Evolutionary conservation across 2,113 vertebrate genomes (phyloP).

Genomic region (Triplophysa rosa): DNA sequence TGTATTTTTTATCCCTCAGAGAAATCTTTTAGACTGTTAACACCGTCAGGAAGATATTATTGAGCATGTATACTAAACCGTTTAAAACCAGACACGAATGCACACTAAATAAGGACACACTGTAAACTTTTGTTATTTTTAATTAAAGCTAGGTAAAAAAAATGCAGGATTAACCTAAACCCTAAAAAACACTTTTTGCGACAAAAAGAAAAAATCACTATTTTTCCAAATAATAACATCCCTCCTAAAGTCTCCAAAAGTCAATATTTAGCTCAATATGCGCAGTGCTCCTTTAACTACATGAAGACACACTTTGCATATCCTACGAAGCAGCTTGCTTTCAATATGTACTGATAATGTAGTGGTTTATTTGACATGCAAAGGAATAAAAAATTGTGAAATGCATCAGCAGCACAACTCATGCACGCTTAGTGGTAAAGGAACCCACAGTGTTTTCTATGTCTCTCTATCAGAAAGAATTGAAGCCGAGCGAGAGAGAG

Average conservation of each 20-base stretch:
- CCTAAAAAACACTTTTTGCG: not conserved
- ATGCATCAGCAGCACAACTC: not conserved
- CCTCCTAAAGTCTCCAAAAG: no score
- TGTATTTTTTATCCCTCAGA: no score
- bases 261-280: not conserved
- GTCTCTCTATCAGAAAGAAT: slow-evolving; percentile 11
- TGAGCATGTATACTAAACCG: no score
- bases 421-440: slow-evolving; percentile 37
- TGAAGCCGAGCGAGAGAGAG: slow-evolving; percentile 52
- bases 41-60: no score
- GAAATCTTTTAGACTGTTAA: no score
- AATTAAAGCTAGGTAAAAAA: not conserved
- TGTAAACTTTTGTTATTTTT: not conserved
- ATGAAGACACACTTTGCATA: not conserved
- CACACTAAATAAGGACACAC: not conserved
- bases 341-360: not conserved
- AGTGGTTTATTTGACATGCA: not conserved
- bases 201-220: no score
- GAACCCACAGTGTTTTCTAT: slow-evolving; percentile 57
- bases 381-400: not conserved
- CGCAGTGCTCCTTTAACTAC: not conserved
- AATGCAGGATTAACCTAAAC: not conserved
- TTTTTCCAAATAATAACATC: no score
- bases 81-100: slow-evolving; percentile 1
- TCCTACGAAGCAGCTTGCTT: not conserved